phyloP scores from a whole-genome alignment of 2,113 vertebrate genomes.

The Steatornis caripensis region DNA sequence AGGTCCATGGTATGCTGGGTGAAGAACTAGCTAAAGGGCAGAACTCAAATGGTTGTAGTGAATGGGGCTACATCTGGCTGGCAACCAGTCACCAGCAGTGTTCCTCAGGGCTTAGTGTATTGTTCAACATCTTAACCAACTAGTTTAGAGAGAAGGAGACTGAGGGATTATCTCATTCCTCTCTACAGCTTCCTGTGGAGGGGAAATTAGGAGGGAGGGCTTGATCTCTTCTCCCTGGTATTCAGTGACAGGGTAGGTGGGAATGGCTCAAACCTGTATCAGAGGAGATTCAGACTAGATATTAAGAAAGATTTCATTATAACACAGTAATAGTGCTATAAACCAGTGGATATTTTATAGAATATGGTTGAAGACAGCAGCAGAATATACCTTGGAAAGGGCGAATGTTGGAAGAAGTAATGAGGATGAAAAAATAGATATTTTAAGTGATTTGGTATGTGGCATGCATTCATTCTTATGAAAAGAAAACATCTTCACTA shows the following conservation, averaged over 20 bases:
- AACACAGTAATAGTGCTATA: neutral
- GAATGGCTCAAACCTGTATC: neutral
- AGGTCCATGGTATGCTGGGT: fast-evolving
- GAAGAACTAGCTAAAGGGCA: neutral
- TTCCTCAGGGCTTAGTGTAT: neutral
- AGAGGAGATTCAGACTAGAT: neutral
- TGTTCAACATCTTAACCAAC: neutral
- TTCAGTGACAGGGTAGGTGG: neutral
- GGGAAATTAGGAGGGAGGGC: neutral
- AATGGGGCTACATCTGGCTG: neutral
- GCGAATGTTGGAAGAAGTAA: neutral
- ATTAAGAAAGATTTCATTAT: neutral
- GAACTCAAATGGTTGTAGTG: neutral
- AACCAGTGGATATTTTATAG: neutral
- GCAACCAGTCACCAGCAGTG: neutral
- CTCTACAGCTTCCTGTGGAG: neutral
- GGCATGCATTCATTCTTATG: neutral
- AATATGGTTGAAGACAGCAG: neutral
- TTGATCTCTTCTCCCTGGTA: neutral
- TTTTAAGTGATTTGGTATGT: neutral
- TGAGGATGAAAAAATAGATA: neutral
- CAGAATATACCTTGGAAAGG: neutral
- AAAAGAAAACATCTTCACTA: neutral
- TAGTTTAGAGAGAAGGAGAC: neutral
- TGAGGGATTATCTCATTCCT: neutral